Evolutionary conservation across 2,797 vertebrate species (phyloP), one percentile per base, ranked within the genome.

Genomic region (Silurus aristotelis): DNA sequence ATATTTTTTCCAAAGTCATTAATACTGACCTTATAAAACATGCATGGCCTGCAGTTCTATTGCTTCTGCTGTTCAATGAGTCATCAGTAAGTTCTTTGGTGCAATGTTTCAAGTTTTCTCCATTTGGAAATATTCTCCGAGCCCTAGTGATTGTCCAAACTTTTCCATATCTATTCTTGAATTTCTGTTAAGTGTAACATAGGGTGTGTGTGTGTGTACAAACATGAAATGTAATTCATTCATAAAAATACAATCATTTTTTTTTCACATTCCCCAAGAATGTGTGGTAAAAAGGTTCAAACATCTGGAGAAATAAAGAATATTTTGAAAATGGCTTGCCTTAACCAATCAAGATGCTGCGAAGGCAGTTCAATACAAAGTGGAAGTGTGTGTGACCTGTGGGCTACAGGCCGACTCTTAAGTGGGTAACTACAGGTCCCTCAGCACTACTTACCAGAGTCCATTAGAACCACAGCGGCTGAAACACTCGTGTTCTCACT

Each of bases 381-480:
- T 84, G 70, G 84, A 68, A 80, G 81, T 86, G 63, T 86, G 64
- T 86, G 64, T 84, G 72, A 61, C 85, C 83, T 80, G 64, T 71
- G 60, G 77, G 72, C 67, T 75, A 67, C 56, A 84, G 73, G 72
- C 61, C 25, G 68, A 56, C 52, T 38, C 55, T 52, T 77, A 70
- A 82, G 82, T 80, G 82, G 46, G 83, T 84, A 84, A 77, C 52
- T 80, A 64, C 80, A 86, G 85, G 82, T 85, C 86, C 68, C 83
- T 81, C 25, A 58, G 88, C 80, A 85, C 83, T 52, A 85, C 88
- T 72, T 75, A 80, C 87, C 84, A 73, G 87, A 88, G 68, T 55
- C 83, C 87, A 93, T 92, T 88, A 90, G 91, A 93, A 92, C 92
- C 89, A 68, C 92, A 90, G 80, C 0, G 38, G 22, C 67, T 60